Evolutionary conservation across 2,888 invertebrate genomes (phyloP).

Genomic region (Invenusta paracnida): DNA sequence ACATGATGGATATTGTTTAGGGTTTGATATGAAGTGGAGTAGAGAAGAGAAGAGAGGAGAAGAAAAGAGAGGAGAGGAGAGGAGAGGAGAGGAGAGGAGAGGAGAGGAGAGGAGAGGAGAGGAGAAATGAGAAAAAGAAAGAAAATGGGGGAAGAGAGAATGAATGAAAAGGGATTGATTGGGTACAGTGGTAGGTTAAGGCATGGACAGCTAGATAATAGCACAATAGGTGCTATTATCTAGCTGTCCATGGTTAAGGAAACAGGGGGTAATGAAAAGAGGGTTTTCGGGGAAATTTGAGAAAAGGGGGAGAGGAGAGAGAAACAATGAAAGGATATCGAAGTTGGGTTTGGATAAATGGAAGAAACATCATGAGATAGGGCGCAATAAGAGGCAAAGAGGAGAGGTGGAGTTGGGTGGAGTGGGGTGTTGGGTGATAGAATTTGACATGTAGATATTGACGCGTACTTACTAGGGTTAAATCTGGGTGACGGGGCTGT

Average conservation of each 20-base stretch:
- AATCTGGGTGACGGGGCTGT: slow-evolving; percentile 19
- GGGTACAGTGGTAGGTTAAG: no score
- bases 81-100: background rate
- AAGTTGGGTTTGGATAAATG: no score
- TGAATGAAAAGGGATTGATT: background rate
- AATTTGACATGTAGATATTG: background rate
- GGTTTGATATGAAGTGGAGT: background rate
- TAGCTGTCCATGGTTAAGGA: no score
- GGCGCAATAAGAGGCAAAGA: no score
- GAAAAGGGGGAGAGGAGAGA: background rate
- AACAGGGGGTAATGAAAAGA: background rate
- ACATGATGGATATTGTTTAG: no score
- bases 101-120: background rate
- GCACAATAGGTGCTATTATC: no score
- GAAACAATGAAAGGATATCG: background rate
- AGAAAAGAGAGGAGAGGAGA: background rate
- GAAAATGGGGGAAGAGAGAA: background rate
- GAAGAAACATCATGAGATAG: no score
- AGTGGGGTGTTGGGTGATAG: no score
- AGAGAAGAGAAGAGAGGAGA: background rate
- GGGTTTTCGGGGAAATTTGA: background rate
- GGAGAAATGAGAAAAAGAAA: background rate
- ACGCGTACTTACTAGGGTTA: slow-evolving; percentile 15
- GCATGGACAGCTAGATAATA: no score
- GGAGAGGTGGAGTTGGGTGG: no score